A percentile compares a stretch with the other conserved stretches of the same genome.
These are phyloP conservation scores for Drosophila algonquin DNA, from an alignment of 2,888 invertebrate genomes.

Conservation along the genomic window DNA sequence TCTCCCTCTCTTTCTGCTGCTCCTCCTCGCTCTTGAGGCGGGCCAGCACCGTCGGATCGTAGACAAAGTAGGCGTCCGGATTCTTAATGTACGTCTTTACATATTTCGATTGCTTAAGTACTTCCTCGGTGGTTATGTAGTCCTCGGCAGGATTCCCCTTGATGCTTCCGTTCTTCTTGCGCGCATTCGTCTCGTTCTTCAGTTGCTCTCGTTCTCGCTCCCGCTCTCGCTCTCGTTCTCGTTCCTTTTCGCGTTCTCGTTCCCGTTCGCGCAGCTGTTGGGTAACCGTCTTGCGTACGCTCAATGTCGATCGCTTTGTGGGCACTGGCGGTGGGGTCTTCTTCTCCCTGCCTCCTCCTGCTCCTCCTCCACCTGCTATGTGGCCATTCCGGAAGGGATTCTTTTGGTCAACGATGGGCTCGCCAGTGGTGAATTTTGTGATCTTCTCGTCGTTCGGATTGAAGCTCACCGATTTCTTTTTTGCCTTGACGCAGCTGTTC, in stretches of 20 bases:
- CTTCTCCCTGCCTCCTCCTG: slow-evolving; percentile 34
- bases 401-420: slow-evolving; percentile 83
- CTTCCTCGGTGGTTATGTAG: slow-evolving; percentile 83
- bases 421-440: slow-evolving; percentile 82
- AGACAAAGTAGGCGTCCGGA: slow-evolving; percentile 83
- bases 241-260: slow-evolving; percentile 68
- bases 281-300: slow-evolving; percentile 73
- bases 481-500: slow-evolving; percentile 56
- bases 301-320: slow-evolving; percentile 78
- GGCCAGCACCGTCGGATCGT: slow-evolving; percentile 82
- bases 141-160: slow-evolving; percentile 62
- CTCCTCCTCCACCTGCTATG: slow-evolving; percentile 11
- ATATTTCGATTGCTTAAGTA: slow-evolving; percentile 84
- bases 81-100: slow-evolving; percentile 84
- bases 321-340: slow-evolving; percentile 80
- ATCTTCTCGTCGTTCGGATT: slow-evolving; percentile 82
- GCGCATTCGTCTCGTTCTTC: slow-evolving; percentile 56
- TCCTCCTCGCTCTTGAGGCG: slow-evolving; percentile 81
- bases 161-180: slow-evolving; percentile 30
- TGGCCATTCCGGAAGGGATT: slow-evolving; percentile 82
- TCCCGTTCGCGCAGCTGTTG: slow-evolving; percentile 73
- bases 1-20: slow-evolving; percentile 75
- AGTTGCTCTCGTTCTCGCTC: slow-evolving; percentile 51
- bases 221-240: slow-evolving; percentile 59
- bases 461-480: slow-evolving; percentile 82